A percentile compares a stretch with the other conserved stretches of the same genome.
phyloP scores from a whole-genome alignment of 1,140 invertebrate genomes.

The Stratiolaelaps scimitus region DNA sequence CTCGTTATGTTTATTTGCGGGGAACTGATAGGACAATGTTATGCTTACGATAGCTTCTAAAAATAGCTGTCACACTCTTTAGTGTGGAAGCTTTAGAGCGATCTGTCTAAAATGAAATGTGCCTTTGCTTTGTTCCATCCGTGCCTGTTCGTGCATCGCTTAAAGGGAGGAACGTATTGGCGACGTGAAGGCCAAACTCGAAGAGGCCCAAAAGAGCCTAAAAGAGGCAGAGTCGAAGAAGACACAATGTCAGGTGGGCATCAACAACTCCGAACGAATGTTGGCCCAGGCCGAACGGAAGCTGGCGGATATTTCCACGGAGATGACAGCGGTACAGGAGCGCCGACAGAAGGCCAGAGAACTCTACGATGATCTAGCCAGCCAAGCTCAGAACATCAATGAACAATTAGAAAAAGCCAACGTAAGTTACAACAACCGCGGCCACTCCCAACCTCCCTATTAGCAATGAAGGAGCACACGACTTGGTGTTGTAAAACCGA shows the following conservation, averaged over 20 bases:
- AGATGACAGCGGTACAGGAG: slow-evolving; percentile 49
- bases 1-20: too few relatives aligned
- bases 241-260: slow-evolving; percentile 19
- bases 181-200: slow-evolving; percentile 6
- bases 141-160: too few relatives aligned
- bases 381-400: slow-evolving; percentile 42
- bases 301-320: slow-evolving; percentile 55
- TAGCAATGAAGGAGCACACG: too few relatives aligned
- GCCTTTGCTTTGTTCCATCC: too few relatives aligned
- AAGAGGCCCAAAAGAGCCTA: background rate
- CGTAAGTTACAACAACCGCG: background rate
- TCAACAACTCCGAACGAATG: slow-evolving; percentile 47
- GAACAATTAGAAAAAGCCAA: slow-evolving; percentile 32
- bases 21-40: too few relatives aligned
- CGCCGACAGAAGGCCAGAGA: slow-evolving; percentile 49
- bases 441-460: too few relatives aligned
- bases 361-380: slow-evolving; percentile 49
- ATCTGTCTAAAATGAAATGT: slow-evolving; percentile 53
- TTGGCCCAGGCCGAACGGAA: slow-evolving; percentile 46
- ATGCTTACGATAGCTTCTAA: background rate
- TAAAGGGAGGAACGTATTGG: slow-evolving; percentile 21
- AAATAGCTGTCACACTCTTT: slow-evolving; percentile 43
- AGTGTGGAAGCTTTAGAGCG: too few relatives aligned
- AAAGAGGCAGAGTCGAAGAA: background rate
- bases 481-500: too few relatives aligned